Percentiles rank a stretch among this genome's conserved stretches.
Evolutionary conservation across 1,140 invertebrate genomes (phyloP).

Genomic region (Adoxophyes honmai): DNA sequence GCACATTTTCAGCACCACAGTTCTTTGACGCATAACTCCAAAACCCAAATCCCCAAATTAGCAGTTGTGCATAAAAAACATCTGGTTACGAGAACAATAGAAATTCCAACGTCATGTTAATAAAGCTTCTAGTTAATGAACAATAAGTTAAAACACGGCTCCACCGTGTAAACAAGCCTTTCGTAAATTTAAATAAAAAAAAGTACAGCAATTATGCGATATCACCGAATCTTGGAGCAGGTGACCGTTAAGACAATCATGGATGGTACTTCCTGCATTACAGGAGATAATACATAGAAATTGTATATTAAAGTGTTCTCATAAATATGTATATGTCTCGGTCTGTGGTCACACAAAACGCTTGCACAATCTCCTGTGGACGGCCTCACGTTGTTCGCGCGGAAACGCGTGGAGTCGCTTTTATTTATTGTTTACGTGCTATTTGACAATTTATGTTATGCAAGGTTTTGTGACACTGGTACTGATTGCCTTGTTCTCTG

Average conservation of each 20-base stretch:
- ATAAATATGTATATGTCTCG: slow-evolving; percentile 75
- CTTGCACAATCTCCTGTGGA: slow-evolving; percentile 68
- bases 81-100: neutral
- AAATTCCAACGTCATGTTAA: neutral
- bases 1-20: too few relatives aligned
- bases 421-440: neutral
- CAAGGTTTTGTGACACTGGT: too few relatives aligned
- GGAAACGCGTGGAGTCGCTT: slow-evolving; percentile 26
- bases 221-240: slow-evolving; percentile 51
- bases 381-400: slow-evolving; percentile 41
- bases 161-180: slow-evolving; percentile 10
- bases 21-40: too few relatives aligned
- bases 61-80: neutral
- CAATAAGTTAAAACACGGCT: neutral
- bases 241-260: slow-evolving; percentile 71
- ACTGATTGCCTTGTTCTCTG: too few relatives aligned
- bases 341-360: slow-evolving; percentile 66
- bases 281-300: slow-evolving; percentile 74
- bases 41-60: neutral
- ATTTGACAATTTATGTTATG: too few relatives aligned
- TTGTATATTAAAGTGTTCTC: slow-evolving; percentile 74
- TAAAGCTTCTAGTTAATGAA: neutral
- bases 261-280: slow-evolving; percentile 69
- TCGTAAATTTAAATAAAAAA: slow-evolving; percentile 18
- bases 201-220: slow-evolving; percentile 29